A percentile compares a stretch with the other conserved stretches of the same genome.
phyloP scores from a whole-genome alignment of 2,888 invertebrate species.

The Apotomis betuletana region DNA sequence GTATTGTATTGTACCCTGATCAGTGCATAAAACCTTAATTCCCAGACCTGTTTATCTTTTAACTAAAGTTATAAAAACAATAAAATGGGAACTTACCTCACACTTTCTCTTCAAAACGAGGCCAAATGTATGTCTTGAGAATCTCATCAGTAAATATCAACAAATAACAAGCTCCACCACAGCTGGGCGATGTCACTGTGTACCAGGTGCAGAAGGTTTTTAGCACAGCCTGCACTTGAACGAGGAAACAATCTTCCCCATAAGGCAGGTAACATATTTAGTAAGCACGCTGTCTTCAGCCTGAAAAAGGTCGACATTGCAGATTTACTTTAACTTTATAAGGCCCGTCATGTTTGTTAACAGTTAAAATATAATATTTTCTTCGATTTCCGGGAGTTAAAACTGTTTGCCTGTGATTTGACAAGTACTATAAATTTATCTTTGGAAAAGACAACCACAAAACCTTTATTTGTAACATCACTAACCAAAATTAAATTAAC shows the following conservation, averaged over 20 bases:
- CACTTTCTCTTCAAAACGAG: neutral
- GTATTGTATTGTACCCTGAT: too few relatives aligned
- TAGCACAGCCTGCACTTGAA: neutral
- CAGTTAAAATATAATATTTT: too few relatives aligned
- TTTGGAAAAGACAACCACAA: too few relatives aligned
- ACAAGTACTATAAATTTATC: too few relatives aligned
- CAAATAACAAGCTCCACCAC: slow-evolving; percentile 9
- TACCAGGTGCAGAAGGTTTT: neutral
- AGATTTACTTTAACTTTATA: neutral
- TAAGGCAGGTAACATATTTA: slow-evolving; percentile 5
- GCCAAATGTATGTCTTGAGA: neutral
- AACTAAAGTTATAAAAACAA: neutral
- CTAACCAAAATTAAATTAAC: too few relatives aligned
- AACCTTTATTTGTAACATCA: too few relatives aligned
- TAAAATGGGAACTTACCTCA: slow-evolving; percentile 6
- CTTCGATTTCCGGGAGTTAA: too few relatives aligned
- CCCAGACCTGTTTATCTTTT: neutral
- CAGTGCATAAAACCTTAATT: neutral
- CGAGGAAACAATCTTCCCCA: slow-evolving; percentile 2
- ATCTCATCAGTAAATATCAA: neutral
- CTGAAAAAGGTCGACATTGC: slow-evolving; percentile 15
- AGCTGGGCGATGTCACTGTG: slow-evolving; percentile 7
- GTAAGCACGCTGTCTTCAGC: neutral
- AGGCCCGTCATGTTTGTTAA: neutral
- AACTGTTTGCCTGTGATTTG: too few relatives aligned